These are phyloP conservation scores for Colaptes auratus DNA, from an alignment of 2,113 vertebrate species.

Conservation along the genomic window DNA sequence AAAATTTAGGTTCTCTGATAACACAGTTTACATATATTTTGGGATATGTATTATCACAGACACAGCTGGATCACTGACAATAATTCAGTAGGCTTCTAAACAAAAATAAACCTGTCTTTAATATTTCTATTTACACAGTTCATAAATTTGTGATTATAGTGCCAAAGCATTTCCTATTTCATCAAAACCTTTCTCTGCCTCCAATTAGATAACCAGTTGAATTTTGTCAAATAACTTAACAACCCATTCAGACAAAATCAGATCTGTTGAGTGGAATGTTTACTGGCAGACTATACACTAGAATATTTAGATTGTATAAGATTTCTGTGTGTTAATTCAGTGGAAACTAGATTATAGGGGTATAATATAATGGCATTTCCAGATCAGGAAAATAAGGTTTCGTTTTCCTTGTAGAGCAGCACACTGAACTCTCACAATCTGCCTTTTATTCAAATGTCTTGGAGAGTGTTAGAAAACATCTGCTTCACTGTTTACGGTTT, in stretches of 20 bases:
- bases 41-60: not conserved
- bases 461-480: not conserved
- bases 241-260: not conserved
- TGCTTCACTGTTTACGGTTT: not conserved
- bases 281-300: no score
- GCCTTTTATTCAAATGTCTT: not conserved
- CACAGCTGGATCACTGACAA: not conserved
- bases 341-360: fast-evolving
- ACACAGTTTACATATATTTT: not conserved
- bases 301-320: not conserved
- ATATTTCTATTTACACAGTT: not conserved
- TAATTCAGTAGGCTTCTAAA: not conserved
- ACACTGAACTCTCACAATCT: not conserved
- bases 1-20: not conserved
- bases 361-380: not conserved
- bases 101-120: not conserved
- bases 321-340: not conserved
- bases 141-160: not conserved
- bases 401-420: not conserved
- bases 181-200: not conserved
- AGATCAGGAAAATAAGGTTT: not conserved
- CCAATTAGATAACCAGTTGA: not conserved
- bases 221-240: not conserved
- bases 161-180: not conserved
- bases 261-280: not conserved